These are phyloP conservation scores for Scaptodrosophila latifasciaeformis DNA, from an alignment of 2,888 invertebrate genomes.

Conservation along the genomic window DNA sequence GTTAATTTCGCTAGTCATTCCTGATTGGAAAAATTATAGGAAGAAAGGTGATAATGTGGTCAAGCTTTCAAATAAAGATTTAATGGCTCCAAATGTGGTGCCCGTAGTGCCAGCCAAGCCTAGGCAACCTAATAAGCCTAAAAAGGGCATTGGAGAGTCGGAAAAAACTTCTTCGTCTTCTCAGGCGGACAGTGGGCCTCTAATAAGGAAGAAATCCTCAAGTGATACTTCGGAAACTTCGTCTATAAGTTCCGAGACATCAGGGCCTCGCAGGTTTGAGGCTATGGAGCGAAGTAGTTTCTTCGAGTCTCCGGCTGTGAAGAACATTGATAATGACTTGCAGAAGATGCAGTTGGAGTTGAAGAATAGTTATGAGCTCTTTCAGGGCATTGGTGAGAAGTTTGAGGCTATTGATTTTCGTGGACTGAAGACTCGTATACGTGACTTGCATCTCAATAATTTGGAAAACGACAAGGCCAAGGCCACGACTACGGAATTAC, in stretches of 20 bases:
- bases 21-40: slow-evolving; percentile 14
- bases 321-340: slow-evolving; percentile 57
- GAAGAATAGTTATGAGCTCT: slow-evolving; percentile 65
- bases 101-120: slow-evolving; percentile 10
- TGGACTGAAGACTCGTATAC: slow-evolving; percentile 60
- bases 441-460: slow-evolving; percentile 60
- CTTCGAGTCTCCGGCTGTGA: slow-evolving; percentile 36
- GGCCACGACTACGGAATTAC: slow-evolving; percentile 43
- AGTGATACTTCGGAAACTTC: no score
- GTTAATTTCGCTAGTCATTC: no score
- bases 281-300: no score
- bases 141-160: no score
- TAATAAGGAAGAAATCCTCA: no score
- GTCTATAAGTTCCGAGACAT: no score
- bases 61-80: slow-evolving; percentile 28
- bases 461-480: slow-evolving; percentile 38
- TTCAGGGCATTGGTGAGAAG: slow-evolving; percentile 63
- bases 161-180: no score
- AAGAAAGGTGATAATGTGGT: slow-evolving; percentile 29
- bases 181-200: no score
- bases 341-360: slow-evolving; percentile 64
- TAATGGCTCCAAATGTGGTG: slow-evolving; percentile 34
- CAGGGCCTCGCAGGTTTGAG: no score
- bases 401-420: slow-evolving; percentile 69
- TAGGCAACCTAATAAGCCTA: no score